Conservation (phyloP, 2,797 vertebrate species). For the Falco concolor region DNA sequence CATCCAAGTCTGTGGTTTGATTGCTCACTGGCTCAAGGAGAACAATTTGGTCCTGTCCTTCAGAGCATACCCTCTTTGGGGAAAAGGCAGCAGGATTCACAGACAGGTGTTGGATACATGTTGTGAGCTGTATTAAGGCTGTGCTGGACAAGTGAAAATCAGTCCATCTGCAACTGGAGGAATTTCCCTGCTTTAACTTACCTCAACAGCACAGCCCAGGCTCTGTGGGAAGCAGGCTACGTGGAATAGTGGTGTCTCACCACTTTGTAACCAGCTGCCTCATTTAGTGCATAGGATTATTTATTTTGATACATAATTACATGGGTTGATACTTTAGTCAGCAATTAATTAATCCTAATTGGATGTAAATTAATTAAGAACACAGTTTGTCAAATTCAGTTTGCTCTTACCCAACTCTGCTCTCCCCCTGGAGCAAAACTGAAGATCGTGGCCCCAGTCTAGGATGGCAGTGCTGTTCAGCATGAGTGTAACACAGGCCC, state of each 20-base stretch:
- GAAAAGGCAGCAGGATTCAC: background rate
- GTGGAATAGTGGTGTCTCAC: background rate
- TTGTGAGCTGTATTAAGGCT: background rate
- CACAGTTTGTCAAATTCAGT: background rate
- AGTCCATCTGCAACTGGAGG: background rate
- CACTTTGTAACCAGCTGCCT: background rate
- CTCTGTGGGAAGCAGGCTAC: background rate
- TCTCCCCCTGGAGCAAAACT: background rate
- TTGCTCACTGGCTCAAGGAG: background rate
- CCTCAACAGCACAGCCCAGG: background rate
- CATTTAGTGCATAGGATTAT: background rate
- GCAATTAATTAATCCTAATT: slow-evolving; percentile 47
- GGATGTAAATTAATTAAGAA: slow-evolving; percentile 42
- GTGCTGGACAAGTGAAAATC: background rate
- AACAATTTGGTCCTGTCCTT: background rate
- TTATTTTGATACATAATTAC: slow-evolving; percentile 43
- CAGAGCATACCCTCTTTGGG: background rate
- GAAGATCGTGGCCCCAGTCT: background rate
- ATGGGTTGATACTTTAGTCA: slow-evolving; percentile 5
- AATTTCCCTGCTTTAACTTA: background rate
- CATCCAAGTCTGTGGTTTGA: background rate
- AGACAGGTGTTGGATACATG: background rate
- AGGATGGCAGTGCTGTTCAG: background rate
- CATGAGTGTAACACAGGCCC: too few relatives aligned
- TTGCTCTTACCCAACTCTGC: background rate